Evolutionary conservation across 1,140 invertebrate species (phyloP), one percentile per base, ranked within the genome.

Genomic region (Nixonia krombeini): DNA sequence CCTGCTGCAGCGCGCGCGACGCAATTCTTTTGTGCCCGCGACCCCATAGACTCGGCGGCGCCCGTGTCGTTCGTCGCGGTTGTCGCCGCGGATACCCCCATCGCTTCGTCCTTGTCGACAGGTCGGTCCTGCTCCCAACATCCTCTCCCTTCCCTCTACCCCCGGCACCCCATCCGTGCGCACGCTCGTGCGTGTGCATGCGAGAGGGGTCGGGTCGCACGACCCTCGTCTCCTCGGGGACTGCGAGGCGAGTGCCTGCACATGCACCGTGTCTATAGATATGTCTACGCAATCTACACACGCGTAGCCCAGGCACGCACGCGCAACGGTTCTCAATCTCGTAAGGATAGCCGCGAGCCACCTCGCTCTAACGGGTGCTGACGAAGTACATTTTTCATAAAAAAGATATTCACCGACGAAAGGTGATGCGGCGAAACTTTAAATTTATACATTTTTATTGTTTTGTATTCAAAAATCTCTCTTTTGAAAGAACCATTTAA

Each of bases 161-260:
- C 47, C 50, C 23, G 40, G 58, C 56, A 6, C 55, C 59, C 59
- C 53, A 45, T 31, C 52, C 25, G 41, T 28, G 51, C 47, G 52
- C 37, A 55, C 67, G 67, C 46, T 38, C 51, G 67, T 64, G 67
- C 66, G 59, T 62, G 57, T 57, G 52, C 58, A 62, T 55, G 35
- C 35, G 28, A 49, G 73, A 81, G 72, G 79, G 80, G 78, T 78
- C 61, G 64, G 56, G 75, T 65, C 65, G 41, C 72, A 50, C 70
- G 72, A 76, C 77, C 74, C 80, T 75, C 72, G 61, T 72, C 61
- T n/a, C n/a, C n/a, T n/a, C 66, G 64, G 58, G 64, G 64, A 51
- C 61, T 47, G 46, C 55, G n/a, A n/a, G n/a, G 46, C 70, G 69
- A 79, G 74, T 77, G 78, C 73, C 70, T 78, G 72, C 72, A 72